phyloP scores from a whole-genome alignment of 1,140 invertebrate genomes.

The Oryctes rhinoceros region DNA sequence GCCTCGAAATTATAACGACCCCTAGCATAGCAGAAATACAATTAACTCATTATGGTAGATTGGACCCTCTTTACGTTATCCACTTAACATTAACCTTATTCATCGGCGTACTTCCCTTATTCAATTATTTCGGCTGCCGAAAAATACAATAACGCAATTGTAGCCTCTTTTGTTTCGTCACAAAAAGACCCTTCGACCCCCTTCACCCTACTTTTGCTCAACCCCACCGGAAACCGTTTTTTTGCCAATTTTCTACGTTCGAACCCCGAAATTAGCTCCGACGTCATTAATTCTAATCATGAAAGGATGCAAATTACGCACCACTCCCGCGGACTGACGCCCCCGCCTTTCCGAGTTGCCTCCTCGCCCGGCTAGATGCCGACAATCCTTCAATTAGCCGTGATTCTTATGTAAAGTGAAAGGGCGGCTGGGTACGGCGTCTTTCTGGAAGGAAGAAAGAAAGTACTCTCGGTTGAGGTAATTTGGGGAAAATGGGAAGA shows the following conservation, averaged over 20 bases:
- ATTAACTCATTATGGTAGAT: constrained; percentile 13
- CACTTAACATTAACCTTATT: constrained; percentile 31
- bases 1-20: neutral
- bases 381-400: constrained; percentile 31
- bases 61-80: neutral
- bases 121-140: neutral
- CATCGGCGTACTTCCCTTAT: constrained; percentile 17
- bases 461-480: neutral
- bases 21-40: constrained; percentile 3
- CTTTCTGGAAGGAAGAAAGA: neutral
- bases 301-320: constrained; percentile 27
- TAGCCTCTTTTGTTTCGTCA: constrained; percentile 7
- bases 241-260: too few species aligned
- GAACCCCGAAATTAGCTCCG: constrained; percentile 10
- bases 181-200: constrained; percentile 1
- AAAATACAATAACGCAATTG: constrained; percentile 35
- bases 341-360: neutral
- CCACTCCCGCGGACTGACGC: neutral
- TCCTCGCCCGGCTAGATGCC: neutral
- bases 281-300: constrained; percentile 31
- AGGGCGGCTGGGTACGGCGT: neutral
- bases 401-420: constrained; percentile 31
- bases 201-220: neutral
- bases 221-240: too few species aligned
- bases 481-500: neutral